Base-by-base conservation (phyloP, 2,888 invertebrate genomes). In the Cinara cedri region DNA sequence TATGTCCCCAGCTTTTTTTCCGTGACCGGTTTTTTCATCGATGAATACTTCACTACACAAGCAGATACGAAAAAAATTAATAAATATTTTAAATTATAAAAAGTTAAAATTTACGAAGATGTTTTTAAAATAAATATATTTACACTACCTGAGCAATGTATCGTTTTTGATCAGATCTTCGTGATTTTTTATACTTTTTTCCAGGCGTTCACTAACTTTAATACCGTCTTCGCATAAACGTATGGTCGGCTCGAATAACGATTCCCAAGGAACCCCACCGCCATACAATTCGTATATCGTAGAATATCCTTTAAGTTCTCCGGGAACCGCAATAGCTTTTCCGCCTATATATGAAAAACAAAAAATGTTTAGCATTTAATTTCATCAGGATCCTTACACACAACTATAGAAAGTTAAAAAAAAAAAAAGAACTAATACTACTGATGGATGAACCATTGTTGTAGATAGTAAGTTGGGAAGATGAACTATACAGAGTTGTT, bases 291-390 rank as follows among this genome's bases (percentile, higher is more conserved):
- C 86, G 86, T 95, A 90, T 49, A 94, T 90, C 81, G 88, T 90
- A 89, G 92, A 92, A 85, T 94, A 95, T 1, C 97, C 97, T 80
- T 89, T 87, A 16, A 97, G 86, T 86, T 97, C 97, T 11, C 96
- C 96, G 0, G 97, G 97, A 16, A 97, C 92, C 16, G 92, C 97
- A 14, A 93, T 89, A 0, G 95, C 89, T 83, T 91, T 86, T 0
- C 91, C 92, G 83, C 91, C 19, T 62, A 34, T 10, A n/a, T 44
- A n/a, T n/a, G n/a, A n/a, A n/a, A n/a, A n/a, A n/a, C n/a, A n/a
- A n/a, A n/a, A n/a, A n/a, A n/a, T n/a, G n/a, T n/a, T n/a, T n/a
- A n/a, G n/a, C n/a, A n/a, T n/a, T n/a, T n/a, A n/a, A n/a, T n/a
- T n/a, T n/a, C n/a, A n/a, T n/a, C n/a, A n/a, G n/a, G n/a, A n/a